A percentile compares a stretch with the other conserved stretches of the same genome.
These are phyloP conservation scores for Leucozona laternaria DNA, from an alignment of 2,888 invertebrate species.

Conservation along the genomic window DNA sequence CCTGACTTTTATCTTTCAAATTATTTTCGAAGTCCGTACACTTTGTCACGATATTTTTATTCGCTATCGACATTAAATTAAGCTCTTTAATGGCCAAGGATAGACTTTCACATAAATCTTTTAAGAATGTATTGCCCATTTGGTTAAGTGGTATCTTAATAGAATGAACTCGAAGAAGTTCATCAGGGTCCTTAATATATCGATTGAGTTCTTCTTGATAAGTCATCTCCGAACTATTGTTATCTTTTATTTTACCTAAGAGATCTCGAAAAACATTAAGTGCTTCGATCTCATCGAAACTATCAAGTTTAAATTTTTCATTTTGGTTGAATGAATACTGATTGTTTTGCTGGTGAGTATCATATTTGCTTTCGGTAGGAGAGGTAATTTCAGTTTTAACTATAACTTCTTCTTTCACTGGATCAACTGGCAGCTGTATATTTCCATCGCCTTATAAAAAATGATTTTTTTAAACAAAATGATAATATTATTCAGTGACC, in stretches of 20 bases:
- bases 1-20: constrained; percentile 48
- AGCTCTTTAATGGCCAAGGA: constrained; percentile 38
- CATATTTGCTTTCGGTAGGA: not conserved
- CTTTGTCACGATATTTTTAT: not conserved
- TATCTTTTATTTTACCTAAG: constrained; percentile 25
- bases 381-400: not conserved
- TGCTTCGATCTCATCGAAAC: not conserved
- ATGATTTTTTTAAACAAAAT: not conserved
- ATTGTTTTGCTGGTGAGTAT: constrained; percentile 5
- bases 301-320: not conserved
- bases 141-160: not conserved
- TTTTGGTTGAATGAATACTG: constrained; percentile 23
- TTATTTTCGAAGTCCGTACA: constrained; percentile 2
- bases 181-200: constrained; percentile 39
- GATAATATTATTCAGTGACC: not conserved
- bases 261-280: constrained; percentile 31
- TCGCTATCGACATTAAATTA: constrained; percentile 7
- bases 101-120: constrained; percentile 50
- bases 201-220: constrained; percentile 34
- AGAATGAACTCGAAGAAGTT: constrained; percentile 38
- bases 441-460: not conserved
- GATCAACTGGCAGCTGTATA: not conserved
- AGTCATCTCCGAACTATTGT: not conserved
- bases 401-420: not conserved
- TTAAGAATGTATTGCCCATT: not conserved